These are phyloP conservation scores for Caprella mutica DNA, from an alignment of 2,888 invertebrate species.

Conservation along the genomic window DNA sequence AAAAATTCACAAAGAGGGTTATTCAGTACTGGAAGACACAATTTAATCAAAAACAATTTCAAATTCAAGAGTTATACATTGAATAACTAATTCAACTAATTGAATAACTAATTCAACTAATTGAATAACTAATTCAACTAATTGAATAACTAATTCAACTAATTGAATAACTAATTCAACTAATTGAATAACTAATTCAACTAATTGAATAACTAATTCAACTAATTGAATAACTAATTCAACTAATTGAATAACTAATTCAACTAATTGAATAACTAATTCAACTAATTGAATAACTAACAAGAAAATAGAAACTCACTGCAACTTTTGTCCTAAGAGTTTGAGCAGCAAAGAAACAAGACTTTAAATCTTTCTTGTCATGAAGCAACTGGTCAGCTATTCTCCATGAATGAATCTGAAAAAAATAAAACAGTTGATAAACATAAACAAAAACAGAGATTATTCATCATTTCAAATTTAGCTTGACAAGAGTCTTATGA, in stretches of 20 bases:
- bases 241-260: not conserved
- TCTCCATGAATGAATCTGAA: conserved; percentile 91
- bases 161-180: not conserved
- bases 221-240: not conserved
- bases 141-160: not conserved
- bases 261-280: not conserved
- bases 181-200: not conserved
- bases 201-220: not conserved
- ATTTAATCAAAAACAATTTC: not conserved
- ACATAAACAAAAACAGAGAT: not conserved
- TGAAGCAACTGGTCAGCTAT: conserved; percentile 86
- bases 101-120: not conserved
- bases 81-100: not conserved
- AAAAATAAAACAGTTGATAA: conserved; percentile 24
- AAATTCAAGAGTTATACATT: not conserved
- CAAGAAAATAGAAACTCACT: conserved; percentile 39
- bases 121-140: not conserved
- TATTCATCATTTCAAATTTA: no score
- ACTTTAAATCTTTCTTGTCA: conserved; percentile 74
- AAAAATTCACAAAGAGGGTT: not conserved
- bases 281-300: not conserved
- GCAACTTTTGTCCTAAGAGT: conserved; percentile 95
- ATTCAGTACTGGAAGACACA: not conserved
- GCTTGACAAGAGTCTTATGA: no score
- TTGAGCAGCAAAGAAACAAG: conserved; percentile 96